Base-by-base conservation (phyloP, 2,888 invertebrate genomes). In the Brachyopa scutellaris region DNA sequence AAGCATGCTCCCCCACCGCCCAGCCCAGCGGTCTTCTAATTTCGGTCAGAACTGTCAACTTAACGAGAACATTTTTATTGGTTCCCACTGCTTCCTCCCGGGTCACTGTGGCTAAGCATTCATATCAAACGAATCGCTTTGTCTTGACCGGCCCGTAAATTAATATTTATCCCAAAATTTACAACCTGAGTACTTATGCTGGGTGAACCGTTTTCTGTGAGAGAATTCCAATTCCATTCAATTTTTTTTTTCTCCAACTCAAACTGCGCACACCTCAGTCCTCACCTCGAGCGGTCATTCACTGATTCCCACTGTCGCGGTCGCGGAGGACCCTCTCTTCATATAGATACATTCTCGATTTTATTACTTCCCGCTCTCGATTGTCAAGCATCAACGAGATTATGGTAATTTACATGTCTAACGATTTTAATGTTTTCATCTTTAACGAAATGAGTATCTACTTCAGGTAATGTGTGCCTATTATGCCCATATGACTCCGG, bases 121-220 rank as follows among this genome's bases (percentile, higher is more conserved):
- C 64, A 69, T 55, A 80, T 70, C 80, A 80, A 80, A 80, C 80
- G 69, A 80, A 76, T 80, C 62, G 64, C 76, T 64, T 84, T 80
- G 74, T 74, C 70, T 69, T 64, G 55, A 40, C 62, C 57, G 61
- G 69, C 73, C 86, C 87, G 87, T 88, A 88, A 88, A 88, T 88
- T 87, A 86, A 85, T 85, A 87, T 86, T 87, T 87, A 88, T 88
- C 88, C 88, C 61, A 85, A 76, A 88, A 87, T 88, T 88, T 88
- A 88, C 64, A 45, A 47, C 74, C 67, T 40, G 9, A 26, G 9
- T 13, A 38, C 31, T 36, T 67, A 38, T n/a, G 19, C 42, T 55
- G 61, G 57, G 49, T 13, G 40, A 23, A 57, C 17, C 49, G 31
- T 31, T 17, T 29, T 38, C 59, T 55, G 23, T 79, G 67, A 40